Percentiles rank a stretch among this genome's conserved stretches.
Conservation (phyloP, 2,113 vertebrate genomes). For the Rhegmatorhina hoffmannsi region DNA sequence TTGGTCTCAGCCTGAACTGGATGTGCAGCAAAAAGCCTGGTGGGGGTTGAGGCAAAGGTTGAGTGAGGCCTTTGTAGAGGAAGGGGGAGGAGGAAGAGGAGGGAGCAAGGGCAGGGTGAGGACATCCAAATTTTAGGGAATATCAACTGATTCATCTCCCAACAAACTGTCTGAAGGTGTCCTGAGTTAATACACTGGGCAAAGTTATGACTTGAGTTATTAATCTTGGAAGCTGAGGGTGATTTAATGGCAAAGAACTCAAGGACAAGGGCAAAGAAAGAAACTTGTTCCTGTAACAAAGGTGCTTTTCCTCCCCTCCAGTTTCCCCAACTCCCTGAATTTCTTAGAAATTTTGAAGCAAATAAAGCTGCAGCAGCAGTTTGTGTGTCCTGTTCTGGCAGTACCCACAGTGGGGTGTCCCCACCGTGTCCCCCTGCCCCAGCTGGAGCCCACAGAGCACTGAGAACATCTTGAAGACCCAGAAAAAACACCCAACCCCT, state of each 20-base stretch:
- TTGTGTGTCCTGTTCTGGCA: not conserved
- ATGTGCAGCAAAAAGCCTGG: not conserved
- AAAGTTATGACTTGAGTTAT: too few species aligned
- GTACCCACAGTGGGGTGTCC: accelerated
- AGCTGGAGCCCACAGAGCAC: accelerated
- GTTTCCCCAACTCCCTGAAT: not conserved
- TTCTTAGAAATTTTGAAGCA: not conserved
- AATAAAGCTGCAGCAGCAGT: not conserved
- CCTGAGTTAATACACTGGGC: not conserved
- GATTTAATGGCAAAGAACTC: not conserved
- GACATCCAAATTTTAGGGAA: not conserved
- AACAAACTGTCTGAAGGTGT: not conserved
- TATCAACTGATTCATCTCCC: not conserved
- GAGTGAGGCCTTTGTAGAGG: not conserved
- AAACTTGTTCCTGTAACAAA: not conserved
- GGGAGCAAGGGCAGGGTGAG: not conserved
- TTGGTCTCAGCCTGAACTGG: not conserved
- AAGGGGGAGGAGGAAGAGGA: not conserved
- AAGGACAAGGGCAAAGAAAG: not conserved
- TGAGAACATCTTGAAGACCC: not conserved
- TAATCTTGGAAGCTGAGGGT: not conserved
- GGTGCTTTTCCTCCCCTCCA: not conserved
- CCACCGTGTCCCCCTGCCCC: not conserved
- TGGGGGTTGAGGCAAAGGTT: not conserved
- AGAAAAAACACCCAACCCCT: not conserved